Conservation (phyloP, 2,888 invertebrate species). For the Aphidoletes aphidimyza region DNA sequence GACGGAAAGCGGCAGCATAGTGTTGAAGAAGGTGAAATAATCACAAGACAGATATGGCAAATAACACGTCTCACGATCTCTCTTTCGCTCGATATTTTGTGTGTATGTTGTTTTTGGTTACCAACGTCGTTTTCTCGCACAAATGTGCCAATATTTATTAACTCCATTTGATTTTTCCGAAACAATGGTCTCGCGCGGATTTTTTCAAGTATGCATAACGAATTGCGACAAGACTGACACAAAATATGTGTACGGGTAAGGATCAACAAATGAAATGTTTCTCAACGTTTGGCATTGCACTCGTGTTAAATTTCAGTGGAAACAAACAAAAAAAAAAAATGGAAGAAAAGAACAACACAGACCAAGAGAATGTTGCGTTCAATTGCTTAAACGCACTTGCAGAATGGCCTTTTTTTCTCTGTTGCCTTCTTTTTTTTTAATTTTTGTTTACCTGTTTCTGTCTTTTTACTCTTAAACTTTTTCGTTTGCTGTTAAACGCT, state of each 20-base stretch:
- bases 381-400: constrained; percentile 34
- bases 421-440: neutral
- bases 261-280: constrained; percentile 43
- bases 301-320: constrained; percentile 21
- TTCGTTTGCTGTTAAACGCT: neutral
- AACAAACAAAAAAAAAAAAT: neutral
- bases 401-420: neutral
- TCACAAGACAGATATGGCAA: constrained; percentile 2
- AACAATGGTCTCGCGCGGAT: constrained; percentile 16
- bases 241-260: neutral
- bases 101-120: neutral
- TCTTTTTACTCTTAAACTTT: too few species aligned
- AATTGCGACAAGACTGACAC: constrained; percentile 38
- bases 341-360: neutral
- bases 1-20: too few species aligned
- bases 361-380: neutral
- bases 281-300: neutral
- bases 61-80: neutral
- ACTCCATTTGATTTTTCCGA: constrained; percentile 39
- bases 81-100: neutral
- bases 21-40: constrained; percentile 9
- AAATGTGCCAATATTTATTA: constrained; percentile 45
- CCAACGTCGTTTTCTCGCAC: neutral
- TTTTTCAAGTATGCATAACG: constrained; percentile 43
- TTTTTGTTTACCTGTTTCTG: neutral